A percentile compares a stretch with the other conserved stretches of the same genome.
Evolutionary conservation across 2,113 vertebrate species (phyloP).

Genomic region (Embiotoca jacksoni): DNA sequence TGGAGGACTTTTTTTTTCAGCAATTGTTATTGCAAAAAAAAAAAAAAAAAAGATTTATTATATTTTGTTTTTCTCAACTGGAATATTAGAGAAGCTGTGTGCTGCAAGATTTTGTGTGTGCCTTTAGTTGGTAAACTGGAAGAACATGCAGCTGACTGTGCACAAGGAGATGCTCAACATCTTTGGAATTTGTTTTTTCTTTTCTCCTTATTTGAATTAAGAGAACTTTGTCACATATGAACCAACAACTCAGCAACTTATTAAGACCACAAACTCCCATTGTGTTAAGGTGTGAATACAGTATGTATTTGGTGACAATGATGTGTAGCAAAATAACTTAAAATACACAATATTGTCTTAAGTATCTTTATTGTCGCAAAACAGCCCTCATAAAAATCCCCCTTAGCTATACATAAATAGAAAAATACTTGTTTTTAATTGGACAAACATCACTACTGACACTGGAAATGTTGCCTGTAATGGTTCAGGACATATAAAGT

Average conservation of each 20-base stretch:
- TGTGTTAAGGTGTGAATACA: conserved; percentile 17
- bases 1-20: background rate
- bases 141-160: background rate
- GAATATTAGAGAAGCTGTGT: background rate
- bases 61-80: conserved; percentile 19
- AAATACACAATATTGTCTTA: conserved; percentile 10
- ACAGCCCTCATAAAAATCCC: conserved; percentile 67
- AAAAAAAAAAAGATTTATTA: conserved; percentile 15
- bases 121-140: background rate
- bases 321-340: conserved; percentile 22
- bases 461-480: conserved; percentile 43
- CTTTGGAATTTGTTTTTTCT: background rate
- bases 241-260: background rate
- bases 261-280: background rate
- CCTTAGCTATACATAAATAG: conserved; percentile 79
- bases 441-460: conserved; percentile 44
- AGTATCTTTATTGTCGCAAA: conserved; percentile 76
- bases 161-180: background rate
- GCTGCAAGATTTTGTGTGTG: background rate
- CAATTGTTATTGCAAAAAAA: conserved; percentile 1
- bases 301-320: background rate
- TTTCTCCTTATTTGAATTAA: background rate
- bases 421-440: conserved; percentile 71
- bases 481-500: conserved; percentile 81
- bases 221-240: background rate